Conservation (phyloP, 2,797 vertebrate genomes). For the Paedocypris micromegethes region DNA sequence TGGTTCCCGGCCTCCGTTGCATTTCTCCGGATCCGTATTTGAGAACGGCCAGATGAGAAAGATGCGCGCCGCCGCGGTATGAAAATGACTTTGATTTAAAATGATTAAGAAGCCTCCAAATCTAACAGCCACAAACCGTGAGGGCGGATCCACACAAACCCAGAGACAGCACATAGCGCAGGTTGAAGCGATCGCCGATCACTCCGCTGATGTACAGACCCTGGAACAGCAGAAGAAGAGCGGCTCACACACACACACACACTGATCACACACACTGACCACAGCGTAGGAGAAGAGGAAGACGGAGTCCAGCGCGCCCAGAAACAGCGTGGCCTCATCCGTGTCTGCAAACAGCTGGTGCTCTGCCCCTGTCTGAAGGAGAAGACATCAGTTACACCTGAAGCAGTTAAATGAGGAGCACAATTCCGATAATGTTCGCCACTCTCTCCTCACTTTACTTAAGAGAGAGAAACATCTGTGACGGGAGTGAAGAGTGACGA, state of each 20-base stretch:
- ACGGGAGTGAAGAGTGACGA: too few species aligned
- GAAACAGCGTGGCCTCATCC: constrained; percentile 84
- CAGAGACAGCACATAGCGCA: constrained; percentile 86
- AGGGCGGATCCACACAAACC: constrained; percentile 91
- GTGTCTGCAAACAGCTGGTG: constrained; percentile 76
- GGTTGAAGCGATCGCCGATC: constrained; percentile 86
- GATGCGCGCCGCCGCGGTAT: too few species aligned
- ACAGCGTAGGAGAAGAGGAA: constrained; percentile 94
- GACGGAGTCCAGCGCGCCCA: constrained; percentile 86
- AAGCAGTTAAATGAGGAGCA: too few species aligned
- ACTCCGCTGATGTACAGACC: constrained; percentile 91
- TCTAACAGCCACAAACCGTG: constrained; percentile 70
- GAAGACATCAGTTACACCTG: constrained; percentile 1
- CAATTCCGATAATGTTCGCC: too few species aligned
- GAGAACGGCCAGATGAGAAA: too few species aligned
- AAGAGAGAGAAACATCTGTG: too few species aligned
- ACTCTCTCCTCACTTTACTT: too few species aligned
- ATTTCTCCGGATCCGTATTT: too few species aligned
- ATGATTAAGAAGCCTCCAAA: neutral
- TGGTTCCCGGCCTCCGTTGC: too few species aligned
- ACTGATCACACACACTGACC: too few species aligned
- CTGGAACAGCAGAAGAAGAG: constrained; percentile 55
- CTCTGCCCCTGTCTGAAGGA: constrained; percentile 78
- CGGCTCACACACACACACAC: neutral
- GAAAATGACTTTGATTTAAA: too few species aligned